Conservation (phyloP, 2,888 invertebrate genomes). For the Cryptocephalus moraei region DNA sequence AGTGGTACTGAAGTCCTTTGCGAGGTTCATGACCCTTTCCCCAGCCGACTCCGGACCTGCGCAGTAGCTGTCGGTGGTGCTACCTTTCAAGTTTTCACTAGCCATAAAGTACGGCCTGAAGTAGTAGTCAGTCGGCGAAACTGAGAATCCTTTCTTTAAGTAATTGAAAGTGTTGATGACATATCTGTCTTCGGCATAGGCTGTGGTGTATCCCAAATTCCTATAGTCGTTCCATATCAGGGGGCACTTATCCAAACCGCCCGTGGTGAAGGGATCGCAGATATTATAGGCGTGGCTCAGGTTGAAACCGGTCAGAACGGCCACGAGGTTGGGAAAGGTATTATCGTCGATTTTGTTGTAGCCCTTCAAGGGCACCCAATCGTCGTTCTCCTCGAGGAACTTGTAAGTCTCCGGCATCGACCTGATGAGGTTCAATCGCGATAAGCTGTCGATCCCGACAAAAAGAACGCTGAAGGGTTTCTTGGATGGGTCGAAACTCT, state of each 20-base stretch:
- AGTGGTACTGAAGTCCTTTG: slow-evolving; percentile 48
- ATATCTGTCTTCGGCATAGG: slow-evolving; percentile 69
- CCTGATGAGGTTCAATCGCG: slow-evolving; percentile 62
- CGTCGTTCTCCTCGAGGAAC: slow-evolving; percentile 48
- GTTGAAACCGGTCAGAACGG: slow-evolving; percentile 60
- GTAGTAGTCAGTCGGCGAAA: slow-evolving; percentile 73
- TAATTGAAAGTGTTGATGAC: slow-evolving; percentile 67
- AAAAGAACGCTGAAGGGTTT: slow-evolving; percentile 50
- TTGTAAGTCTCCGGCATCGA: slow-evolving; percentile 63
- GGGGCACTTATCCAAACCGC: slow-evolving; percentile 56
- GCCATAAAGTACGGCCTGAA: slow-evolving; percentile 63
- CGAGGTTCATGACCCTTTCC: slow-evolving; percentile 60
- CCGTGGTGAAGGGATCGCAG: slow-evolving; percentile 37
- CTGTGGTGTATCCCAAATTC: slow-evolving; percentile 62
- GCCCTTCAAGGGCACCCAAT: slow-evolving; percentile 24
- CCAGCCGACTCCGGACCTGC: slow-evolving; percentile 53
- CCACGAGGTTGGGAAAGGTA: slow-evolving; percentile 84
- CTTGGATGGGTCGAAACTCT: slow-evolving; percentile 34
- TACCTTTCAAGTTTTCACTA: slow-evolving; percentile 46
- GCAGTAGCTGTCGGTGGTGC: slow-evolving; percentile 46
- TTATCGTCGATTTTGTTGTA: slow-evolving; percentile 71
- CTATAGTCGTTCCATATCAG: slow-evolving; percentile 72
- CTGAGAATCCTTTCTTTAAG: slow-evolving; percentile 57
- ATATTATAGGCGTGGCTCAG: slow-evolving; percentile 35
- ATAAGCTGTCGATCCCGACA: slow-evolving; percentile 79